Conservation (phyloP, 2,113 vertebrate species). For the Dicerorhinus sumatrensis region DNA sequence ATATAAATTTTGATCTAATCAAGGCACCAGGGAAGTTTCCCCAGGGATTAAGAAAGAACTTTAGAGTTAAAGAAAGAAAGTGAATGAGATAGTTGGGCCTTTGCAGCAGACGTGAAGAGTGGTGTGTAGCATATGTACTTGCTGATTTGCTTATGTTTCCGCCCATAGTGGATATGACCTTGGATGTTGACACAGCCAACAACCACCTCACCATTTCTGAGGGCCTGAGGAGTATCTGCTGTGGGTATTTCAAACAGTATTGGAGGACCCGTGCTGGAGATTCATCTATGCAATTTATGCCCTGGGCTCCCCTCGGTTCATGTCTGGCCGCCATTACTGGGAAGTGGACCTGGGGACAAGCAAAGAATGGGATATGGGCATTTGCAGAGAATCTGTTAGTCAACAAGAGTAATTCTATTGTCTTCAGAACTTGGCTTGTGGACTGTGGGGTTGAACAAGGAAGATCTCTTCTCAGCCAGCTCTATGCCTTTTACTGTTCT, state of each 20-base stretch:
- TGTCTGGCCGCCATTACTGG: not conserved
- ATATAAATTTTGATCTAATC: too few relatives aligned
- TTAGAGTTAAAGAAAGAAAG: rapidly evolving
- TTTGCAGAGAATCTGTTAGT: not conserved
- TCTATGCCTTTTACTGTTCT: rapidly evolving
- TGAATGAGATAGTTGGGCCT: not conserved
- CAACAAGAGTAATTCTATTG: rapidly evolving
- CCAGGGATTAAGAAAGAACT: not conserved
- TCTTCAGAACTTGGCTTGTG: not conserved
- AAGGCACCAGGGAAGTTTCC: not conserved
- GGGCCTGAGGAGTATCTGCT: not conserved
- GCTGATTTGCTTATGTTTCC: not conserved
- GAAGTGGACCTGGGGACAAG: not conserved
- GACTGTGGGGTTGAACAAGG: not conserved
- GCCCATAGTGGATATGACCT: not conserved
- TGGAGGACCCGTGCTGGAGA: rapidly evolving
- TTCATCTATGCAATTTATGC: rapidly evolving
- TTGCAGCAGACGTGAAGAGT: too few relatives aligned
- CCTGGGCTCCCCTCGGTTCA: not conserved
- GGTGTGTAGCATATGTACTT: rapidly evolving
- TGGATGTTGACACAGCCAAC: not conserved
- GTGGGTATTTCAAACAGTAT: rapidly evolving
- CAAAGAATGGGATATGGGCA: not conserved
- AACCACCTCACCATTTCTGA: not conserved
- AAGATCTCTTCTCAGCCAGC: not conserved